phyloP scores from a whole-genome alignment of 2,888 invertebrate genomes.

The Chrysina gloriosa region DNA sequence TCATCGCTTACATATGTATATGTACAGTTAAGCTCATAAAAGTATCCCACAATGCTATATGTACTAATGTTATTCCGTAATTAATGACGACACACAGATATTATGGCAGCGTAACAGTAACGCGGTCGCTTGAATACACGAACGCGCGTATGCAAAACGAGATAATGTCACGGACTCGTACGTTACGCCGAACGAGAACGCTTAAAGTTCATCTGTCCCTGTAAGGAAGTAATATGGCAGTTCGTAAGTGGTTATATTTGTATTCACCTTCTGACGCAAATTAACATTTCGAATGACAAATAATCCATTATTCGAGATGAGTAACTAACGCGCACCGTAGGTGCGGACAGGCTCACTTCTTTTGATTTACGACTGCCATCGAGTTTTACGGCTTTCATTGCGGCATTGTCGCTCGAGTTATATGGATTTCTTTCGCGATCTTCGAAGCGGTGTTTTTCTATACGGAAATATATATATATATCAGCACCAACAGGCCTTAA shows the following conservation, averaged over 20 bases:
- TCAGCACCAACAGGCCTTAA: too few species aligned
- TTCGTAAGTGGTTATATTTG: constrained; percentile 22
- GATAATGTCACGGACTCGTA: constrained; percentile 14
- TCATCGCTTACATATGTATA: constrained; percentile 1
- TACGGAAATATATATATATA: too few species aligned
- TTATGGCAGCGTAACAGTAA: constrained; percentile 14
- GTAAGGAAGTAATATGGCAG: constrained; percentile 23
- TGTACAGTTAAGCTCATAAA: background rate
- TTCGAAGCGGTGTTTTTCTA: too few species aligned
- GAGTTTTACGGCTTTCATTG: too few species aligned
- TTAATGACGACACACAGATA: constrained; percentile 4
- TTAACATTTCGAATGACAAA: constrained; percentile 16
- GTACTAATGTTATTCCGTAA: constrained; percentile 13
- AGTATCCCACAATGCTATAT: background rate
- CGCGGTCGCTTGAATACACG: background rate
- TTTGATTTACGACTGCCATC: constrained; percentile 7
- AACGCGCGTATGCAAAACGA: constrained; percentile 3
- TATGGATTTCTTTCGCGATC: too few species aligned
- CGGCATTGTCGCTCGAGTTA: constrained; percentile 1
- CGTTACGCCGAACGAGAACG: constrained; percentile 7
- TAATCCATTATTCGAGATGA: constrained; percentile 18
- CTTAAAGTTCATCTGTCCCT: constrained; percentile 6
- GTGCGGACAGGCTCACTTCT: constrained; percentile 8
- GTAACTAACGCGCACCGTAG: background rate
- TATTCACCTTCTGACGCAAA: constrained; percentile 1